A percentile compares a stretch with the other conserved stretches of the same genome.
Evolutionary conservation across 2,888 invertebrate genomes (phyloP).

Genomic region (Escarpia spicata): DNA sequence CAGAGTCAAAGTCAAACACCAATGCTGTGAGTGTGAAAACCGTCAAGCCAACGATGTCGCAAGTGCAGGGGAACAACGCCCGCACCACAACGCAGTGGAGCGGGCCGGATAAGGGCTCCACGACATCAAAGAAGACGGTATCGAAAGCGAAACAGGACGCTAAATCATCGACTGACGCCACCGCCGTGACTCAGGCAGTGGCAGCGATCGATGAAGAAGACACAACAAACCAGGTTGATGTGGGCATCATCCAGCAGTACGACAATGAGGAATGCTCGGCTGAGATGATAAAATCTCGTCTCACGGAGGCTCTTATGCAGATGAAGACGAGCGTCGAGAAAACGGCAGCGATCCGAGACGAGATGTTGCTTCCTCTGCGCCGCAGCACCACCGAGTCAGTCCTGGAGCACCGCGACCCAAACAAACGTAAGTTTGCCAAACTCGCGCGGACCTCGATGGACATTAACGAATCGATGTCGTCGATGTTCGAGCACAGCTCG

Average conservation of each 20-base stretch:
- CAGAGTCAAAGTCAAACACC: background rate
- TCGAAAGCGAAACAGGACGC: background rate
- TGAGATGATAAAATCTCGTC: background rate
- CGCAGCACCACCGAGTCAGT: slow-evolving; percentile 23
- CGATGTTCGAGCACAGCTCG: background rate
- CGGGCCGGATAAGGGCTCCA: background rate
- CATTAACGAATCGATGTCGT: slow-evolving; percentile 18
- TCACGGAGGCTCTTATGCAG: background rate
- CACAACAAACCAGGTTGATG: background rate
- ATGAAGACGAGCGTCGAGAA: background rate
- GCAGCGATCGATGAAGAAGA: background rate
- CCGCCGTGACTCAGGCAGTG: background rate
- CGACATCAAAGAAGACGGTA: background rate
- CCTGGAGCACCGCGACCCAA: background rate
- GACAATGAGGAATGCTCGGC: background rate
- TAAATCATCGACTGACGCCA: background rate
- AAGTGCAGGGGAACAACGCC: background rate
- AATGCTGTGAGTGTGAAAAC: background rate
- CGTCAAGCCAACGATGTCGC: background rate
- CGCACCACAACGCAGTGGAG: background rate
- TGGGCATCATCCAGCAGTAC: background rate
- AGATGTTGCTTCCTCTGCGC: slow-evolving; percentile 19
- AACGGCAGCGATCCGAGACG: background rate
- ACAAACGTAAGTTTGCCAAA: slow-evolving; percentile 19
- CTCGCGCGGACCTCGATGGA: slow-evolving; percentile 14